These are phyloP conservation scores for Holcopasites calliopsidis DNA, from an alignment of 1,140 invertebrate genomes.

Conservation along the genomic window DNA sequence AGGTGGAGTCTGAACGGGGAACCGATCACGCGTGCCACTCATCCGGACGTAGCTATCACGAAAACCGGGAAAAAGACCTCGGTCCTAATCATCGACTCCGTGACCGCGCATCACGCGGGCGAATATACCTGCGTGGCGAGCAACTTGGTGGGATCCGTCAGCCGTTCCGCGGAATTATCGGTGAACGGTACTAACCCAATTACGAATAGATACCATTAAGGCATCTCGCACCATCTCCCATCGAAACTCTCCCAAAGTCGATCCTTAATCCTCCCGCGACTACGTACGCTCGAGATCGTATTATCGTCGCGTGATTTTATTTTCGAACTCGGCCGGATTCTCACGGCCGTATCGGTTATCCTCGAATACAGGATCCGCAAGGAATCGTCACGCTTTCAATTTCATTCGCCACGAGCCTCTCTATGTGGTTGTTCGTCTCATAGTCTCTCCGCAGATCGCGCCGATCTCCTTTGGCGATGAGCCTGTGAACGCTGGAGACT, in stretches of 20 bases:
- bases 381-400: background rate
- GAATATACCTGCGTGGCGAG: constrained; percentile 89
- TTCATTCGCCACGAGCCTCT: constrained; percentile 1
- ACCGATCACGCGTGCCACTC: constrained; percentile 79
- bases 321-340: background rate
- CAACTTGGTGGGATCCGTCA: constrained; percentile 85
- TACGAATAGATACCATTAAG: constrained; percentile 31
- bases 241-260: background rate
- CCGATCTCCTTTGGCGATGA: constrained; percentile 86
- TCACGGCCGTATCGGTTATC: background rate
- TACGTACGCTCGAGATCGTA: background rate
- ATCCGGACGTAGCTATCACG: constrained; percentile 84
- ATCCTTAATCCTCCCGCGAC: background rate
- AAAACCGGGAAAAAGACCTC: constrained; percentile 87
- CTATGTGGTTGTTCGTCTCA: constrained; percentile 46
- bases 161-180: constrained; percentile 83
- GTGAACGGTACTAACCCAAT: constrained; percentile 84
- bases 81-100: constrained; percentile 86
- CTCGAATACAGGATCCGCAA: background rate
- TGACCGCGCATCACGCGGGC: constrained; percentile 84
- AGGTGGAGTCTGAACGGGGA: constrained; percentile 87
- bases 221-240: constrained; percentile 30
- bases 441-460: constrained; percentile 84
- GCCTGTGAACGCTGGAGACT: constrained; percentile 86
- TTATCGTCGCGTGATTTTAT: background rate